Conservation (phyloP, 2,888 invertebrate genomes). For the Aporophyla lueneburgensis region DNA sequence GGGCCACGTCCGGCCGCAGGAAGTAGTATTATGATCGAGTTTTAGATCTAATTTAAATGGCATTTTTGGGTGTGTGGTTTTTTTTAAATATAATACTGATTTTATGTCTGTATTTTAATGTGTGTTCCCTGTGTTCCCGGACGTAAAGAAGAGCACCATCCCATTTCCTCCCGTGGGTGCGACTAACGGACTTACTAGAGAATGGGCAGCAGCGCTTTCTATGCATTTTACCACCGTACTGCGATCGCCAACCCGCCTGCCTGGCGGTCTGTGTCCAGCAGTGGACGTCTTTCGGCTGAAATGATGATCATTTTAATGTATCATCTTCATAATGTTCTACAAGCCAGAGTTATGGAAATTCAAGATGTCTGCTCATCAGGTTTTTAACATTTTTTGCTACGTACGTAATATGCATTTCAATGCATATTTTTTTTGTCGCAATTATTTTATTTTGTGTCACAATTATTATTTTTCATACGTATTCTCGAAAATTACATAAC, state of each 20-base stretch:
- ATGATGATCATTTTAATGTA: background rate
- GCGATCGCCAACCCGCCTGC: too few relatives aligned
- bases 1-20: slow-evolving; percentile 61
- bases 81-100: background rate
- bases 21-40: slow-evolving; percentile 53
- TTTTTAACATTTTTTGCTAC: background rate
- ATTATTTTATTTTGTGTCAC: background rate
- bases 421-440: too few relatives aligned
- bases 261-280: too few relatives aligned
- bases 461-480: background rate
- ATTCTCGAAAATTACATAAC: background rate
- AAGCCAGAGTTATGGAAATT: background rate
- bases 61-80: slow-evolving; percentile 29
- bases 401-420: too few relatives aligned
- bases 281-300: too few relatives aligned
- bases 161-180: too few relatives aligned
- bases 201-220: too few relatives aligned
- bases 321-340: background rate
- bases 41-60: slow-evolving; percentile 51
- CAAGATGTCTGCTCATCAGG: background rate
- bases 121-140: too few relatives aligned
- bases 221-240: too few relatives aligned
- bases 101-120: background rate
- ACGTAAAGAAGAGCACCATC: too few relatives aligned
- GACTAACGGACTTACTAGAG: too few relatives aligned